Evolutionary conservation across 2,113 vertebrate genomes (phyloP).

Genomic region (Perccottus glenii): DNA sequence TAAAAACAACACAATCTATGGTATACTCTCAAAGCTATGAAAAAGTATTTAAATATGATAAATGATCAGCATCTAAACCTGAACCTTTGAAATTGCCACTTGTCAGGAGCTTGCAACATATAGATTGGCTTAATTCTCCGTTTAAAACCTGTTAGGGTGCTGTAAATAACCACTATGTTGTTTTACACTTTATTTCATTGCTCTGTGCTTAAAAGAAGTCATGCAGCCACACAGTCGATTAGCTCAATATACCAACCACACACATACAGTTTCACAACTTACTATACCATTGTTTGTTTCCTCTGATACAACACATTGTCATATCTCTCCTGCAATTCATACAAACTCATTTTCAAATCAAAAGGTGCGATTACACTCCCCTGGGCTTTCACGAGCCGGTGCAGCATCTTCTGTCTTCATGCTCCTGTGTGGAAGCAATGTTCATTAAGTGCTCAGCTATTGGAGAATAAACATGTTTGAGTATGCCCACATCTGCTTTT

Average conservation of each 20-base stretch:
- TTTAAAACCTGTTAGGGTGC: background rate
- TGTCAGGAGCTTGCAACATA: background rate
- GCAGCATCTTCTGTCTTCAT: slow-evolving; percentile 5
- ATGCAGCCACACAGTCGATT: slow-evolving; percentile 20
- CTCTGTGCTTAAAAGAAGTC: slow-evolving; percentile 19
- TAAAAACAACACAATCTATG: too few species aligned
- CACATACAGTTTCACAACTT: background rate
- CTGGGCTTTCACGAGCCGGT: background rate
- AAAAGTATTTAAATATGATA: too few species aligned
- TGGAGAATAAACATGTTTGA: slow-evolving; percentile 26
- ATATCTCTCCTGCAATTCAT: background rate
- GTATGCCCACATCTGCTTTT: slow-evolving; percentile 63
- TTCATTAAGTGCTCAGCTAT: background rate
- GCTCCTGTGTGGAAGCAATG: slow-evolving; percentile 1
- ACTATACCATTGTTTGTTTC: background rate
- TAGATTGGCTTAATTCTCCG: background rate
- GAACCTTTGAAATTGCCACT: too few species aligned
- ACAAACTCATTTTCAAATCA: slow-evolving; percentile 26
- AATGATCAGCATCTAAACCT: too few species aligned
- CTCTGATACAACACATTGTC: background rate
- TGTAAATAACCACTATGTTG: background rate
- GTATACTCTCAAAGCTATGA: too few species aligned
- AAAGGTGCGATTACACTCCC: slow-evolving; percentile 31
- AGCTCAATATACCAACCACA: background rate
- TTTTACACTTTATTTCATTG: slow-evolving; percentile 19